phyloP scores from a whole-genome alignment of 2,888 invertebrate species.

The Nemapogon koenigi region DNA sequence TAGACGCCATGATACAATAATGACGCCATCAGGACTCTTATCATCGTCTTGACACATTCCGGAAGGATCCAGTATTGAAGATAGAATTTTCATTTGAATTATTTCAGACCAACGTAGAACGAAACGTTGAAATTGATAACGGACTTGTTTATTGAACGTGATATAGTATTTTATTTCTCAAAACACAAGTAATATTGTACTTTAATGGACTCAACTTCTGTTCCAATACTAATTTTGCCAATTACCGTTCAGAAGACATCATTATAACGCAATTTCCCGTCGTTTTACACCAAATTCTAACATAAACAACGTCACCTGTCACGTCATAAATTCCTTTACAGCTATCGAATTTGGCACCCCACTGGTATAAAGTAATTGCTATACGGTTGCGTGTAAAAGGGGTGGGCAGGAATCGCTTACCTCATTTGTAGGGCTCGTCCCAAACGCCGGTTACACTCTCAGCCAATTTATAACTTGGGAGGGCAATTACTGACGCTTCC shows the following conservation, averaged over 20 bases:
- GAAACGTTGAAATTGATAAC: no score
- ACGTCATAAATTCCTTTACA: conserved; percentile 30
- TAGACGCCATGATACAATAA: no score
- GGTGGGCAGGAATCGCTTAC: conserved; percentile 33
- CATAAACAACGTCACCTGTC: neutral
- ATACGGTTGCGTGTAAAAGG: conserved; percentile 20
- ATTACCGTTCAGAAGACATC: neutral
- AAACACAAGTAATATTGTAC: no score
- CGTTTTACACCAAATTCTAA: conserved; percentile 2
- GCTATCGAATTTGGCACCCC: conserved; percentile 25
- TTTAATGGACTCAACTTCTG: no score
- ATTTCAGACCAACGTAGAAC: no score
- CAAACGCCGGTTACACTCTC: conserved; percentile 43
- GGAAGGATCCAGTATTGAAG: no score
- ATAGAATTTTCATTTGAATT: no score
- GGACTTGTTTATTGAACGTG: no score
- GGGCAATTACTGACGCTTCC: conserved; percentile 49
- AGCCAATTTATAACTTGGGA: conserved; percentile 53
- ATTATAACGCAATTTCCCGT: conserved; percentile 5
- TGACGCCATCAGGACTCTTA: no score
- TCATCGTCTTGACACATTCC: no score
- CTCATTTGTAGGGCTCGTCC: conserved; percentile 37
- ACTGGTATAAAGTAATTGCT: conserved; percentile 33
- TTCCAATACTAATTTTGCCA: conserved; percentile 1
- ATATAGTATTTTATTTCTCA: no score